Evolutionary conservation across 2,888 invertebrate genomes (phyloP).

Genomic region (Aleiodes alternator): DNA sequence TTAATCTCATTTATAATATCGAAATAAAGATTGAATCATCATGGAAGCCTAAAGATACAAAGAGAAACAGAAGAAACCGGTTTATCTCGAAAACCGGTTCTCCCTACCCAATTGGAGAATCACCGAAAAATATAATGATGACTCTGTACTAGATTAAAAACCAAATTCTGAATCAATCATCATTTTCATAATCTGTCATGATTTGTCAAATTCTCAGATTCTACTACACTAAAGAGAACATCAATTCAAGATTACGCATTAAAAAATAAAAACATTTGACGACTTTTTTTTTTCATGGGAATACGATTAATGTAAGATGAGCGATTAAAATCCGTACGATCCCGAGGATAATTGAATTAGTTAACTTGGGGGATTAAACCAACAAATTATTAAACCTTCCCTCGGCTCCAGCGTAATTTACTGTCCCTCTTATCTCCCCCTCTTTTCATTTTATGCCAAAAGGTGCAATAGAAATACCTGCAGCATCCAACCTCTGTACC

Average conservation of each 20-base stretch:
- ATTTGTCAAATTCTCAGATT: slow-evolving; percentile 9
- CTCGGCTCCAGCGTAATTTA: slow-evolving; percentile 22
- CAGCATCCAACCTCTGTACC: not conserved
- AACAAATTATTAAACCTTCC: slow-evolving; percentile 31
- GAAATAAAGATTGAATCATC: slow-evolving; percentile 25
- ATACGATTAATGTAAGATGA: not conserved
- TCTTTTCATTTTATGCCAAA: slow-evolving; percentile 10
- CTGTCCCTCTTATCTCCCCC: not conserved
- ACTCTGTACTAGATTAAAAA: slow-evolving; percentile 10
- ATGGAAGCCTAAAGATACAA: slow-evolving; percentile 7
- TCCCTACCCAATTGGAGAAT: not conserved
- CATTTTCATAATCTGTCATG: slow-evolving; percentile 17
- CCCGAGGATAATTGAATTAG: slow-evolving; percentile 16
- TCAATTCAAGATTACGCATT: not conserved
- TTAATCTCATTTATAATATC: slow-evolving; percentile 19
- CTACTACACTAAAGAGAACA: not conserved
- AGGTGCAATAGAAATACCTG: slow-evolving; percentile 13
- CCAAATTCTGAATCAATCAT: slow-evolving; percentile 18
- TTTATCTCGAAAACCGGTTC: slow-evolving; percentile 14
- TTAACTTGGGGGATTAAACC: slow-evolving; percentile 15
- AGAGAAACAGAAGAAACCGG: slow-evolving; percentile 7
- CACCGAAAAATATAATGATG: slow-evolving; percentile 19
- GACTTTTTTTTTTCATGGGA: not conserved
- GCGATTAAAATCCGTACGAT: slow-evolving; percentile 18
- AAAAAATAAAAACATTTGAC: not conserved